Conservation (phyloP, 1,140 invertebrate species). For the Aporrectodea caliginosa region DNA sequence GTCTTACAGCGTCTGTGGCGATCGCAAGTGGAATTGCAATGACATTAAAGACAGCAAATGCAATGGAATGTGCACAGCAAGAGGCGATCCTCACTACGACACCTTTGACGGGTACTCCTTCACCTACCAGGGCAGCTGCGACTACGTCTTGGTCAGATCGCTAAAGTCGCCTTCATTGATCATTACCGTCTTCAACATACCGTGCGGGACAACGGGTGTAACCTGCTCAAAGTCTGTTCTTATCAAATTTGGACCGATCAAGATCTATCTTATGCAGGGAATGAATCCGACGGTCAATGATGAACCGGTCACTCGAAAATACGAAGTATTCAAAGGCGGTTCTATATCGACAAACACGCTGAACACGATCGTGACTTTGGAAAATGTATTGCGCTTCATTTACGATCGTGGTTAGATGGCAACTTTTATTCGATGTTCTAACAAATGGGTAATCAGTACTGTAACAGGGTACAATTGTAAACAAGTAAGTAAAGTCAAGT, state of each 20-base stretch:
- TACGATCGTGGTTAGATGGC: too few relatives aligned
- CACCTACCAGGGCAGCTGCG: conserved; percentile 78
- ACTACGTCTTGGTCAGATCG: conserved; percentile 67
- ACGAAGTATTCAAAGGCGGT: conserved; percentile 10
- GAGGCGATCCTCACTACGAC: conserved; percentile 62
- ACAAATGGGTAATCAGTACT: too few relatives aligned
- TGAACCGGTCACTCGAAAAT: neutral
- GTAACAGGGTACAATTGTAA: too few relatives aligned
- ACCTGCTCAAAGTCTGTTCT: conserved; percentile 71
- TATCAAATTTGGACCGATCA: neutral
- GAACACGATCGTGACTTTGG: too few relatives aligned
- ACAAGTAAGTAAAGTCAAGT: too few relatives aligned
- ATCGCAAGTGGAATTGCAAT: conserved; percentile 53
- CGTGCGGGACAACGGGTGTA: conserved; percentile 74
- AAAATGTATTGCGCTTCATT: too few relatives aligned
- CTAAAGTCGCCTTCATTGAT: conserved; percentile 15
- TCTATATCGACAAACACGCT: conserved; percentile 6
- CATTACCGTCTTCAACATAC: conserved; percentile 62
- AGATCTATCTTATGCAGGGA: conserved; percentile 19
- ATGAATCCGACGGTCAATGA: neutral
- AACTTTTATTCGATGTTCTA: too few relatives aligned
- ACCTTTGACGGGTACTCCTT: conserved; percentile 74
- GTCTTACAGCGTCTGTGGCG: conserved; percentile 28
- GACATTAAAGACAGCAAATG: conserved; percentile 59
- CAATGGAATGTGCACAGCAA: conserved; percentile 2